Conservation (phyloP, 2,113 vertebrate species). For the Syngnathus scovelli region DNA sequence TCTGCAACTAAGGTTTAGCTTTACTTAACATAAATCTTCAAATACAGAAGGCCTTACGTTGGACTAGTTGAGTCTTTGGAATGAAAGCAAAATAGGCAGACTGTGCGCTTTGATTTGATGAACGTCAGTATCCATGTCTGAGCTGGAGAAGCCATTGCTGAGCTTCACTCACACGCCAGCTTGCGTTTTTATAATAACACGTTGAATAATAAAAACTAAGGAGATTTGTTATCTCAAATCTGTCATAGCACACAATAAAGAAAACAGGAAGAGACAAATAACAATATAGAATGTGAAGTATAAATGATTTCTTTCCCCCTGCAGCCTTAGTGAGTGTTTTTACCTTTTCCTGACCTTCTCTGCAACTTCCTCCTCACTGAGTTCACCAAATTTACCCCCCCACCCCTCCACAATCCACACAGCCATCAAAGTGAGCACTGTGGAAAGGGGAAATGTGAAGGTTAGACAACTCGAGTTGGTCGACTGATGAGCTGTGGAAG, state of each 20-base stretch:
- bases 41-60: slow-evolving; percentile 31
- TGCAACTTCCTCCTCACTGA: slow-evolving; percentile 16
- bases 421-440: slow-evolving; percentile 47
- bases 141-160: slow-evolving; percentile 48
- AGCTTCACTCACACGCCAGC: slow-evolving; percentile 46
- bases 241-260: slow-evolving; percentile 36
- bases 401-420: neutral
- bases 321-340: slow-evolving; percentile 19
- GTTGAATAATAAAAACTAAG: slow-evolving; percentile 32
- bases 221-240: slow-evolving; percentile 65
- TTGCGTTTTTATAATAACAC: slow-evolving; percentile 29
- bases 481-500: slow-evolving; percentile 8
- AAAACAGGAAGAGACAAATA: slow-evolving; percentile 13
- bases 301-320: slow-evolving; percentile 23
- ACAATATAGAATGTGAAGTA: slow-evolving; percentile 18
- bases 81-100: neutral
- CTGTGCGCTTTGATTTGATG: slow-evolving; percentile 40
- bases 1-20: slow-evolving; percentile 44
- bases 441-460: slow-evolving; percentile 51
- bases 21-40: slow-evolving; percentile 39
- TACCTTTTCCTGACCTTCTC: slow-evolving; percentile 49
- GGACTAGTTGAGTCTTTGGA: slow-evolving; percentile 27
- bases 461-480: slow-evolving; percentile 41
- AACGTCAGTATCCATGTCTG: slow-evolving; percentile 28
- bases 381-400: slow-evolving; percentile 9